Base-by-base conservation (phyloP, 2,888 invertebrate species). In the Steinernema carpocapsae region DNA sequence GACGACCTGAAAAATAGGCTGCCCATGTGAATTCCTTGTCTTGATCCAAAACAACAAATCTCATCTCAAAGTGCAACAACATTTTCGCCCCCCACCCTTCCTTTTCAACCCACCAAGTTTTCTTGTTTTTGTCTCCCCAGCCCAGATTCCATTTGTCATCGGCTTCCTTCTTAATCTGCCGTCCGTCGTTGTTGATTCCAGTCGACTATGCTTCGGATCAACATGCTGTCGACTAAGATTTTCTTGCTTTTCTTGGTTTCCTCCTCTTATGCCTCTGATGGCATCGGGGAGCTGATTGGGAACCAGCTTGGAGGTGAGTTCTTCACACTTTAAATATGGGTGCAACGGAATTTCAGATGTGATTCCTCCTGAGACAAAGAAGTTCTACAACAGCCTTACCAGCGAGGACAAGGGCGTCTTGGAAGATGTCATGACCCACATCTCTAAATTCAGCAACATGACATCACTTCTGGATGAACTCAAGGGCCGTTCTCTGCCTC, bases 401-500 rank as follows among this genome's bases (percentile, higher is more conserved):
- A 24, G 52, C 24, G 71, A 74, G 43, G 79, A 79, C 46, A 74
- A 74, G 42, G 51, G 29, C 1, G 80, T 79, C 2, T 70, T 79
- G 32, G 72, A 81, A 56, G 72, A 81, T 19, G 80, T 79, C n/a
- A 51, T 81, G 22, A 70, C 72, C 74, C 81, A 79, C 64, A 70
- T 70, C 70, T 43, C 42, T 70, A 48, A 70, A n/a, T 79, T 79
- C 72, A 29, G n/a, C 6, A 52, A 73, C 48, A 51, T 74, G 10
- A 71, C 72, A 52, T 76, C 70, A 14, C 74, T 81, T 6, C 56
- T 79, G 17, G 56, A 59, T 19, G 78, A 81, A 32, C 56, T 79
- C 4, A 74, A 74, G 37, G 79, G 76, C 19, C 78, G 79, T 7
- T 79, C 79, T 6, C 43, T 70, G 6, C 74, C 80, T 10, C 78